Base-by-base conservation (phyloP, 2,888 invertebrate genomes). In the Acrocyrtus sp. region DNA sequence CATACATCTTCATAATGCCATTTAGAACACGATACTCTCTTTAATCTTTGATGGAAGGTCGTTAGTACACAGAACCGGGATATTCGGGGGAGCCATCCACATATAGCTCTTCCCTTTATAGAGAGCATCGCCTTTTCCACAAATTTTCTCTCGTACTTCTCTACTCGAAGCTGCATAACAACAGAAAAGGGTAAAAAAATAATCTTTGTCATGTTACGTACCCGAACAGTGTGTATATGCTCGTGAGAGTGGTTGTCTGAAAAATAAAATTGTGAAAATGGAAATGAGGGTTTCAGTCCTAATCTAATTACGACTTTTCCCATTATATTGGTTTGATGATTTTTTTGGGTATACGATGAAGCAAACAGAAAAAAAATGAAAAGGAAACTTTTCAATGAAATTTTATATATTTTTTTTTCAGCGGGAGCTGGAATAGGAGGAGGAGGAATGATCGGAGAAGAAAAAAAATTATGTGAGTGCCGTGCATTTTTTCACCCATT, bases 281-380 rank as follows among this genome's bases (percentile, higher is more conserved):
- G 61, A 69, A 69, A 69, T 69, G 61, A 68, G 68, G 19, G 60
- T 68, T 67, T 68, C 68, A 53, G 60, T 34, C 48, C 54, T 61
- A 61, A 69, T 69, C 69, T 69, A 69, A 61, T 69, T 69, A 69
- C 54, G 69, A 61, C 69, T 47, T 61, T 69, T 61, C 29, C 69
- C 61, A 69, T 69, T 69, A 69, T 61, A 69, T 68, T 39, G 61
- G 68, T 68, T 61, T 68, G 68, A 54, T 68, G 61, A 67, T 57
- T 66, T 50, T 27, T 24, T 4, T 66, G 53, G 29, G 67, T 53
- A 60, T 41, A 50, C 39, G 56, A 21, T 34, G 57, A 65, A 45
- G 66, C n/a, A 57, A 56, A 57, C 53, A 50, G 50, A 58, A 68
- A 17, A 54, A 47, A 22, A 19, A 27, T 27, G 27, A 50, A 41